A percentile compares a stretch with the other conserved stretches of the same genome.
Evolutionary conservation across 35 echinoderm and acorn worm genomes (phyloP).

Genomic region (Stichopus chloronotus): DNA sequence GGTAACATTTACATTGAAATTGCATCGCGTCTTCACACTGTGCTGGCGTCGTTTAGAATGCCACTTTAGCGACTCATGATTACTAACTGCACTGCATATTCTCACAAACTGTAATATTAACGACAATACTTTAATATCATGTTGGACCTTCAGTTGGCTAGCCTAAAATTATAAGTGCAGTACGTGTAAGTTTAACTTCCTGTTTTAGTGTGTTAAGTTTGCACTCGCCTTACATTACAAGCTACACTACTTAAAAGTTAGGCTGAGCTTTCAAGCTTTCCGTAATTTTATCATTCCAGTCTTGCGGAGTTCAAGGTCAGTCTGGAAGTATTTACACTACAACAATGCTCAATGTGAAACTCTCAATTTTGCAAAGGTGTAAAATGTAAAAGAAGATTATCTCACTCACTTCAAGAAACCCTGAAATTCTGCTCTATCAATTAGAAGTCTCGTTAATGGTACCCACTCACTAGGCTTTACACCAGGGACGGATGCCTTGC

Average conservation of each 20-base stretch:
- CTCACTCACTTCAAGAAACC: conserved; percentile 85
- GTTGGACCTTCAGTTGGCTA: too few relatives aligned
- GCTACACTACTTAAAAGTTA: neutral
- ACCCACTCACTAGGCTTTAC: conserved; percentile 86
- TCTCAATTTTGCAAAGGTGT: neutral
- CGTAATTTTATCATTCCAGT: neutral
- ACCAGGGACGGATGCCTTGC: conserved; percentile 83
- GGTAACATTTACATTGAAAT: too few relatives aligned
- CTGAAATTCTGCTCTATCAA: conserved; percentile 79
- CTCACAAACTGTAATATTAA: too few relatives aligned
- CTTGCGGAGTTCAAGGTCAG: neutral
- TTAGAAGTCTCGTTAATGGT: conserved; percentile 69
- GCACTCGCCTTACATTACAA: too few relatives aligned
- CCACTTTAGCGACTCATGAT: too few relatives aligned
- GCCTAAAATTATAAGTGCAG: too few relatives aligned
- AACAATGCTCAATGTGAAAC: neutral
- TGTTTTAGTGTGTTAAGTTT: too few relatives aligned
- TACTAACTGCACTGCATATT: too few relatives aligned
- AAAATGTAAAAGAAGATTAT: neutral
- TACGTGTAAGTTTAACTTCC: too few relatives aligned
- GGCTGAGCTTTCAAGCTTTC: neutral
- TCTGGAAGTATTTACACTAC: neutral
- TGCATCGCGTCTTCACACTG: too few relatives aligned
- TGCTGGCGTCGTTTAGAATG: too few relatives aligned
- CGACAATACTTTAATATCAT: too few relatives aligned